Percentiles rank a stretch among this genome's conserved stretches.
phyloP scores from a whole-genome alignment of 1,140 invertebrate genomes.

The Sycophila sp. region DNA sequence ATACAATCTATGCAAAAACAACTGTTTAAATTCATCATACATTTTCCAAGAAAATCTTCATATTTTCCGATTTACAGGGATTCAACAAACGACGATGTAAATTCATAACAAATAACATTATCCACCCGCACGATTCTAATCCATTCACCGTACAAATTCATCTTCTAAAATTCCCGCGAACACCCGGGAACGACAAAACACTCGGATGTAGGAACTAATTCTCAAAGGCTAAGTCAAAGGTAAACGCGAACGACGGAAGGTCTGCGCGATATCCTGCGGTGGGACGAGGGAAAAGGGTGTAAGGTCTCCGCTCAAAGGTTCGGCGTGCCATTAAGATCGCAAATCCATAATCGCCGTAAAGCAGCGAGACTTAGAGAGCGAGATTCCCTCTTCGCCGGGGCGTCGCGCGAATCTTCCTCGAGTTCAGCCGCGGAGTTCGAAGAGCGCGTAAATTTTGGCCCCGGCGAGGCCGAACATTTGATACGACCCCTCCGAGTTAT shows the following conservation, averaged over 20 bases:
- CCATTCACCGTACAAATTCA: too few relatives aligned
- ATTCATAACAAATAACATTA: too few relatives aligned
- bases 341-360: conserved; percentile 33
- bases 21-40: too few relatives aligned
- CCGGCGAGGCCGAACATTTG: neutral
- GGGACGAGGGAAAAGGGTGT: neutral
- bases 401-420: too few relatives aligned
- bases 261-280: too few relatives aligned
- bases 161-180: neutral
- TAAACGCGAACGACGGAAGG: too few relatives aligned
- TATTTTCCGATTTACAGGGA: too few relatives aligned
- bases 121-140: too few relatives aligned
- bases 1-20: too few relatives aligned
- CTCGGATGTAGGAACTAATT: conserved; percentile 18
- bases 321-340: conserved; percentile 16
- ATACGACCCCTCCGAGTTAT: too few relatives aligned
- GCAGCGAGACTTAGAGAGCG: conserved; percentile 3
- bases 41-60: too few relatives aligned
- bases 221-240: conserved; percentile 2
- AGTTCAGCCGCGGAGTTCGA: neutral
- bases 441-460: neutral
- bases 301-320: neutral
- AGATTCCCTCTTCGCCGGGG: neutral
- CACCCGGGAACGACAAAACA: conserved; percentile 2
- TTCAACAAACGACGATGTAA: too few relatives aligned